These are phyloP conservation scores for Philopedon plagiatum DNA, from an alignment of 2,888 invertebrate species.

Conservation along the genomic window DNA sequence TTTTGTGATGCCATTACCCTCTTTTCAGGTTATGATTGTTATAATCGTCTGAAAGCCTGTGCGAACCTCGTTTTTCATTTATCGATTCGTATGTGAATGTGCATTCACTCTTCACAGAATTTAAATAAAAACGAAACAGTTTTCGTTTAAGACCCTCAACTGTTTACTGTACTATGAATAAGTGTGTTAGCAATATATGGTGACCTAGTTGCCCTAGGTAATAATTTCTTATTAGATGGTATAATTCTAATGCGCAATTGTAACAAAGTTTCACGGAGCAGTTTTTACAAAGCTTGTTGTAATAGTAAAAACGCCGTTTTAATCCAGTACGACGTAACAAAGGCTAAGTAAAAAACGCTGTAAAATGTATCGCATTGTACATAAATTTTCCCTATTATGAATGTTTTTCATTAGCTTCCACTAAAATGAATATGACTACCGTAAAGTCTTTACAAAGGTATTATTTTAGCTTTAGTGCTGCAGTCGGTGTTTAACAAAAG, in stretches of 20 bases:
- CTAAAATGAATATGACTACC: slow-evolving; percentile 13
- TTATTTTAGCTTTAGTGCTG: not conserved
- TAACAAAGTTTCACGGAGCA: not conserved
- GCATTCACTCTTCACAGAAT: too few relatives aligned
- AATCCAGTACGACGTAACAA: slow-evolving; percentile 3
- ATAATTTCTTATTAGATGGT: not conserved
- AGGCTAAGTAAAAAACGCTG: slow-evolving; percentile 11
- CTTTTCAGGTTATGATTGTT: too few relatives aligned
- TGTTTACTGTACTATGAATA: too few relatives aligned
- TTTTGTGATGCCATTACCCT: too few relatives aligned
- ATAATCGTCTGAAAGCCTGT: too few relatives aligned
- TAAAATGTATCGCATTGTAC: slow-evolving; percentile 22
- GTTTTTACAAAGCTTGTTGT: slow-evolving; percentile 3
- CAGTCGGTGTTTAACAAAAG: slow-evolving; percentile 5
- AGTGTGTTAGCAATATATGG: too few relatives aligned
- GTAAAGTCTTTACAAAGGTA: slow-evolving; percentile 15
- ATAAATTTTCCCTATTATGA: slow-evolving; percentile 23
- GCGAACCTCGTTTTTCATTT: too few relatives aligned
- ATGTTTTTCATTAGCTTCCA: slow-evolving; percentile 24
- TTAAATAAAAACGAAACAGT: too few relatives aligned
- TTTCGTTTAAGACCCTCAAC: too few relatives aligned
- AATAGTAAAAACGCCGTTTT: not conserved
- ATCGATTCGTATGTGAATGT: too few relatives aligned
- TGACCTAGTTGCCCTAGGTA: not conserved
- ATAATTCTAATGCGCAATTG: not conserved